Evolutionary conservation across 2,888 invertebrate genomes (phyloP), one percentile per base, ranked within the genome.

Genomic region (Archips xylosteana): DNA sequence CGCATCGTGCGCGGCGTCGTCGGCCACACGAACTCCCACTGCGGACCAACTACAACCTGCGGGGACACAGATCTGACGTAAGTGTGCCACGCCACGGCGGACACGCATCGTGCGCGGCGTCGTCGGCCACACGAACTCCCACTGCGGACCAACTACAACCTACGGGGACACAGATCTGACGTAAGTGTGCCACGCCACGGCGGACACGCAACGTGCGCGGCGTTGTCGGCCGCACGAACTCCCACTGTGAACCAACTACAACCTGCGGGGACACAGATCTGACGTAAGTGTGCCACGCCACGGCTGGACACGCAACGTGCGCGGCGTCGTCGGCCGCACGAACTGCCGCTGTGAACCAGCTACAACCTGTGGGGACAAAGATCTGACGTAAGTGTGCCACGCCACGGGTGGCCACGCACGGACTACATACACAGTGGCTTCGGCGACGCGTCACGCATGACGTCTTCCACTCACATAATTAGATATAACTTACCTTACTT

Each of bases 201-300:
- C 47, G 3, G 13, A 12, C 3, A 23, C 36, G 36, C 36, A 36
- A 4, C 36, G 1, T 36, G 23, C 36, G 36, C 36, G 5, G 5
- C 5, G 4, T 3, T 2, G 36, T 3, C 36, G 36, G 36, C 36
- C 36, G 36, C 96, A 97, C 83, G 98, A 98, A 87, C 96, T 97
- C 87, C 99, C 99, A 3, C 95, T 97, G 71, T 95, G 99, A 81
- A 98, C 98, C 81, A 99, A 99, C 95, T 99, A 39, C 39, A 39
- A 99, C 94, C 95, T 99, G 76, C 96, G 99, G 77, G 99, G 99
- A 63, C 99, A 99, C 91, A 96, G 99, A 87, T 98, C 57, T 32
- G 32, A 57, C 32, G 54, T 5, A 23, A 23, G 23, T 23, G 23
- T 23, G 23, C 23, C 23, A 23, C 23, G 23, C 23, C 23, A 23